These are phyloP conservation scores for Rhopalosiphum nymphaeae DNA, from an alignment of 2,888 invertebrate species.

Conservation along the genomic window DNA sequence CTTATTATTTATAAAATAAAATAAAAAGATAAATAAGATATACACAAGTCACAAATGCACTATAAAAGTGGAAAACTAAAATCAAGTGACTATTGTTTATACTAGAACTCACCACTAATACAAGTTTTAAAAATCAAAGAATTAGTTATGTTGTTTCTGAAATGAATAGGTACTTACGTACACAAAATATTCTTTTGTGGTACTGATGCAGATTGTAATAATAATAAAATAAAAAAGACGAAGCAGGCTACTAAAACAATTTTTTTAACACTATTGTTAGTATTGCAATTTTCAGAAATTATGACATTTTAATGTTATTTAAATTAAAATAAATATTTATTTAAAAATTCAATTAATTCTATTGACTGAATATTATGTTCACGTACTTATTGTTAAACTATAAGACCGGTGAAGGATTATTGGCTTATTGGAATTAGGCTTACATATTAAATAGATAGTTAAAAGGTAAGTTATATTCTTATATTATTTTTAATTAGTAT, in stretches of 20 bases:
- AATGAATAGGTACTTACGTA: background rate
- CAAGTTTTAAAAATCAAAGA: background rate
- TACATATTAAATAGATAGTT: background rate
- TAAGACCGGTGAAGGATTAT: background rate
- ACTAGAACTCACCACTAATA: background rate
- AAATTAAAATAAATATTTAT: background rate
- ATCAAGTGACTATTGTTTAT: background rate
- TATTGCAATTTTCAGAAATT: too few relatives aligned
- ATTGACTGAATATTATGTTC: background rate
- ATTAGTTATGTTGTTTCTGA: background rate
- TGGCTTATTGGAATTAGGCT: background rate
- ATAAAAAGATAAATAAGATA: background rate
- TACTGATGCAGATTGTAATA: too few relatives aligned
- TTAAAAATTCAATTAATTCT: background rate
- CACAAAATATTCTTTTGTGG: too few relatives aligned
- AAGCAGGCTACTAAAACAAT: too few relatives aligned
- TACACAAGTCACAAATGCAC: background rate
- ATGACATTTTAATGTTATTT: too few relatives aligned
- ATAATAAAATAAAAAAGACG: too few relatives aligned
- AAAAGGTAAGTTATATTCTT: background rate
- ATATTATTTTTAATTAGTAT: background rate
- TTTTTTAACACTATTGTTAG: too few relatives aligned
- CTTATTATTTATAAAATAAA: background rate
- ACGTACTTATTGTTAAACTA: background rate
- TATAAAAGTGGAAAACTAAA: background rate